Evolutionary conservation across 2,797 vertebrate species (phyloP), one percentile per base, ranked within the genome.

Genomic region (Dallia pectoralis): DNA sequence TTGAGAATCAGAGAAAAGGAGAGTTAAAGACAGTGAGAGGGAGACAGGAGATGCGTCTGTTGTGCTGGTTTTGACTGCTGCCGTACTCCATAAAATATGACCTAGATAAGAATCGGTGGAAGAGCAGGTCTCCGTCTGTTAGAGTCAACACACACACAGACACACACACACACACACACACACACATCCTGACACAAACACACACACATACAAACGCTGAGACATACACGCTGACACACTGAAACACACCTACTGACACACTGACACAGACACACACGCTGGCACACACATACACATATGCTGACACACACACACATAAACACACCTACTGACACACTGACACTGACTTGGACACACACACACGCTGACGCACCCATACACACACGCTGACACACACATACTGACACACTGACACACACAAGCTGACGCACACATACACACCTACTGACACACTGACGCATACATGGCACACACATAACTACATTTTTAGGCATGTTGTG

Each of bases 31-130:
- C 22, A 47, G 40, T 6, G 12, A 18, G 40, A 67, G 4, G n/a
- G 1, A 66, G 6, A 66, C 27, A 33, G 15, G 40, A 44, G 14
- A 7, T 44, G 25, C 0, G 44, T 48, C 19, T 22, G 44, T 27
- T 67, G 44, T n/a, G 25, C 32, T 36, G 18, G 14, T 36, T 67
- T 22, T 67, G 65, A 67, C 65, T 67, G 36, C 65, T 44, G 62
- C 25, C 15, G 62, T 32, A 30, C 62, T 64, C 27, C 62, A 3
- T 2, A 64, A 44, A 11, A 29, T 64, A 25, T 64, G 65, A 22
- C 65, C 65, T 67, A 67, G 65, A 67, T 67, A 67, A 44, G 62
- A 64, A 19, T 19, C 11, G 32, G 19, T 44, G 65, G 33, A 14
- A 36, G 32, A 67, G 65, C 8, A 30, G 63, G 32, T 65, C 63